Conservation (phyloP, 1,140 invertebrate genomes). For the Ceratoteleas bidentatus region DNA sequence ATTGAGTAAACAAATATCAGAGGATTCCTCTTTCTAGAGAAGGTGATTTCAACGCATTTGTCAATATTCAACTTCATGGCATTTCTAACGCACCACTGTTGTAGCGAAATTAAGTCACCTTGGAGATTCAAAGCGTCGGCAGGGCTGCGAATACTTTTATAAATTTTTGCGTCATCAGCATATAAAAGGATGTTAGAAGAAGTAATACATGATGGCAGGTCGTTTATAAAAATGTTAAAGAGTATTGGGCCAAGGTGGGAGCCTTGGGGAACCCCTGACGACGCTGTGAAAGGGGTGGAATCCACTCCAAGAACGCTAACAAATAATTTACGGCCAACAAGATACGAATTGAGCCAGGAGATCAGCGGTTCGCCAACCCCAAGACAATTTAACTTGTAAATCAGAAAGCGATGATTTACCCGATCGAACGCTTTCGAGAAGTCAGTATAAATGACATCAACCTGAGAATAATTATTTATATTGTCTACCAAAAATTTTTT, state of each 20-base stretch:
- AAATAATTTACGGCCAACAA: background rate
- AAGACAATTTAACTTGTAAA: background rate
- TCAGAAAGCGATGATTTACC: background rate
- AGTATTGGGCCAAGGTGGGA: background rate
- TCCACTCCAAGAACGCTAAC: background rate
- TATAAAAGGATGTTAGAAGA: background rate
- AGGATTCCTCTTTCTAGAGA: background rate
- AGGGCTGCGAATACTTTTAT: background rate
- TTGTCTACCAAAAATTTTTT: background rate
- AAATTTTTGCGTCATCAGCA: constrained; percentile 1
- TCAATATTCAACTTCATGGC: background rate
- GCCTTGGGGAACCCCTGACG: background rate
- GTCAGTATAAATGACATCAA: background rate
- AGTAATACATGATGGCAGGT: background rate
- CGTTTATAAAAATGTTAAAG: background rate
- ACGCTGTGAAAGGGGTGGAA: background rate
- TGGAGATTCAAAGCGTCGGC: background rate
- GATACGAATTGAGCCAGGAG: background rate
- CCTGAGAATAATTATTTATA: background rate
- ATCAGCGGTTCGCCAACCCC: background rate
- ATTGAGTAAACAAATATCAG: too few relatives aligned
- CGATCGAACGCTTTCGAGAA: constrained; percentile 7
- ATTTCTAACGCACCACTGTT: background rate
- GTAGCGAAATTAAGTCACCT: background rate
- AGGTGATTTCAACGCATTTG: background rate